phyloP scores from a whole-genome alignment of 2,113 vertebrate genomes.

The Nestor notabilis region DNA sequence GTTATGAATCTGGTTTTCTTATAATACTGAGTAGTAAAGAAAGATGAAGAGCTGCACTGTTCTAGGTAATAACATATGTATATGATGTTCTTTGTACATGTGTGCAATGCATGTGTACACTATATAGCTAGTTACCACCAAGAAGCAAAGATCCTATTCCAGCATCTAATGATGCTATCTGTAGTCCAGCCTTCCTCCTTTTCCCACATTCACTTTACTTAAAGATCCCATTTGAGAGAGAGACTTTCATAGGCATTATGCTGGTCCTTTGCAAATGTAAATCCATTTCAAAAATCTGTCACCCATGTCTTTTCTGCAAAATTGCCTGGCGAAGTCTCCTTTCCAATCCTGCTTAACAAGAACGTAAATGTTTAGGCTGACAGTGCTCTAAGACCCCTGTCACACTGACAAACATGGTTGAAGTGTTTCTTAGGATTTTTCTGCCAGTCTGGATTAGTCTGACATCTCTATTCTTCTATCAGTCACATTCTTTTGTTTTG shows the following conservation, averaged over 20 bases:
- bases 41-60: neutral
- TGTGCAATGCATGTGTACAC: neutral
- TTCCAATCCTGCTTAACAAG: neutral
- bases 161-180: neutral
- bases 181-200: neutral
- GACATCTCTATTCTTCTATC: neutral
- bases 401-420: neutral
- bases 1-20: neutral
- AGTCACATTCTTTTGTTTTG: neutral
- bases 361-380: neutral
- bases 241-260: neutral
- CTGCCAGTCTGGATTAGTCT: neutral
- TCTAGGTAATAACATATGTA: neutral
- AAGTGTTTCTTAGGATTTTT: neutral
- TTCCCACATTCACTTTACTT: neutral
- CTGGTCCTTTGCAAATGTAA: neutral
- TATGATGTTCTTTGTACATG: neutral
- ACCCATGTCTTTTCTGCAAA: neutral
- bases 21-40: neutral
- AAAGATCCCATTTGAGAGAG: neutral
- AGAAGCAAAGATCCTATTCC: neutral
- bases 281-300: constrained; percentile 9
- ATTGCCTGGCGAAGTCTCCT: neutral
- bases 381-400: neutral
- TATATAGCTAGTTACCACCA: neutral